These are phyloP conservation scores for Scopus umbretta DNA, from an alignment of 2,113 vertebrate species.

Conservation along the genomic window DNA sequence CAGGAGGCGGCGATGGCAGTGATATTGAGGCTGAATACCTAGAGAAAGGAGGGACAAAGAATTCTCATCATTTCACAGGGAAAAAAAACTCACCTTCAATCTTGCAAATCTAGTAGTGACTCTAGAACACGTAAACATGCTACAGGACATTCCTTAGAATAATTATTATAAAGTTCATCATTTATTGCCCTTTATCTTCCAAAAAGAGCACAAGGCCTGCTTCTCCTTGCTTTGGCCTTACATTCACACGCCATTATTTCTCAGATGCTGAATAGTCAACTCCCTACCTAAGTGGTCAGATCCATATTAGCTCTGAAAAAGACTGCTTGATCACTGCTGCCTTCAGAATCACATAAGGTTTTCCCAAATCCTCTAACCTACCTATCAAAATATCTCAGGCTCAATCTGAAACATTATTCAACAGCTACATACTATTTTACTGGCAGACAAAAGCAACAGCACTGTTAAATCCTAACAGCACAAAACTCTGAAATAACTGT, in stretches of 20 bases:
- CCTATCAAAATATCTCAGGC: not conserved
- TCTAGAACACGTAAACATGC: not conserved
- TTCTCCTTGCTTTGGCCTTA: not conserved
- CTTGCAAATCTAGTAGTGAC: not conserved
- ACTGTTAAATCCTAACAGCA: not conserved
- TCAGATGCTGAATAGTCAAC: not conserved
- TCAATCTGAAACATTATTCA: not conserved
- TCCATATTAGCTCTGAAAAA: not conserved
- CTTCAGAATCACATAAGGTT: not conserved
- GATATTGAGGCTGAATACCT: not conserved
- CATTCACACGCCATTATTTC: not conserved
- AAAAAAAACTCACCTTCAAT: too few species aligned
- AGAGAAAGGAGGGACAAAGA: not conserved
- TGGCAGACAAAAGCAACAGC: not conserved
- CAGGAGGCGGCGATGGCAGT: not conserved
- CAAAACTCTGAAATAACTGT: not conserved
- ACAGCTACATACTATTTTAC: not conserved
- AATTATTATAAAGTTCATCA: not conserved
- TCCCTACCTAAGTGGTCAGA: not conserved
- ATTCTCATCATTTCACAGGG: accelerated
- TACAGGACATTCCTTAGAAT: not conserved
- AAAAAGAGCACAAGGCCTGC: not conserved
- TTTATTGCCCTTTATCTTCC: not conserved
- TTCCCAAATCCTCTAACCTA: not conserved
- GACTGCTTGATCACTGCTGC: not conserved